A percentile compares a stretch with the other conserved stretches of the same genome.
Evolutionary conservation across 2,888 invertebrate genomes (phyloP).

Genomic region (Liopterus haemorrhoidalis): DNA sequence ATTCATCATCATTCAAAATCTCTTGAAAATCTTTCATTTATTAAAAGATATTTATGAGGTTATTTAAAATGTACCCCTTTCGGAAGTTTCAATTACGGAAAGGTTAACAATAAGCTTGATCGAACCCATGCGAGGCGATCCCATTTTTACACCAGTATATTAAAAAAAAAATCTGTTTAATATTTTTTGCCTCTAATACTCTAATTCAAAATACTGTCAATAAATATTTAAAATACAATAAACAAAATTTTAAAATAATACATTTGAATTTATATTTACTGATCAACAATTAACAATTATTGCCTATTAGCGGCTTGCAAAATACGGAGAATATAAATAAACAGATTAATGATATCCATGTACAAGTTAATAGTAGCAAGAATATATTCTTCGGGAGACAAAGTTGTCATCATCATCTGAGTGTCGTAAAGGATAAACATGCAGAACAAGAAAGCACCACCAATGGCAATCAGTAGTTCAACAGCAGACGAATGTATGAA

Average conservation of each 20-base stretch:
- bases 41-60: too few relatives aligned
- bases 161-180: too few relatives aligned
- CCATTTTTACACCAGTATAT: too few relatives aligned
- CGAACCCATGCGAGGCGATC: too few relatives aligned
- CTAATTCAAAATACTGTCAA: background rate
- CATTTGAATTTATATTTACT: slow-evolving; percentile 2
- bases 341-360: slow-evolving; percentile 81
- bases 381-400: slow-evolving; percentile 84
- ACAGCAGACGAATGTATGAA: slow-evolving; percentile 66
- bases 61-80: too few relatives aligned
- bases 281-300: slow-evolving; percentile 39
- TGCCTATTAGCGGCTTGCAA: slow-evolving; percentile 57
- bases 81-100: too few relatives aligned
- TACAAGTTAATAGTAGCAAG: slow-evolving; percentile 80
- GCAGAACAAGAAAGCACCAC: slow-evolving; percentile 70
- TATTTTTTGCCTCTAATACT: too few relatives aligned
- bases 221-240: background rate
- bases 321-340: slow-evolving; percentile 71
- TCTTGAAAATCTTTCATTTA: too few relatives aligned
- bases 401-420: slow-evolving; percentile 71
- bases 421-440: slow-evolving; percentile 81
- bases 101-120: too few relatives aligned
- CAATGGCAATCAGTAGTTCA: slow-evolving; percentile 65
- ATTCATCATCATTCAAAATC: too few relatives aligned
- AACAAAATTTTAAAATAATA: slow-evolving; percentile 7